Evolutionary conservation across 1,140 invertebrate genomes (phyloP).

Genomic region (Tachypleus tridentatus): DNA sequence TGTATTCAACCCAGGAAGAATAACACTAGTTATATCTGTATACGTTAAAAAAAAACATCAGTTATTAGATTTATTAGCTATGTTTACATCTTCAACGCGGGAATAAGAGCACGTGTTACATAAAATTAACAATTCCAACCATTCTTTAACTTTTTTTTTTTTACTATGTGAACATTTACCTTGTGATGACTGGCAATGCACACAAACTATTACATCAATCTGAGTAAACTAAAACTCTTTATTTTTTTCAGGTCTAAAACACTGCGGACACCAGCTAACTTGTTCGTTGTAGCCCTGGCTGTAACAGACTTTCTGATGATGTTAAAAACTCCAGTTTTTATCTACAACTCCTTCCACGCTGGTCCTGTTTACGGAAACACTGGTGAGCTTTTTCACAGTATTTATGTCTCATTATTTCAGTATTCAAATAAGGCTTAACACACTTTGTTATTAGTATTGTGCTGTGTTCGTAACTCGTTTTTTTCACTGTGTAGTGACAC

Average conservation of each 20-base stretch:
- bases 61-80: background rate
- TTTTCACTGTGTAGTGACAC: too few species aligned
- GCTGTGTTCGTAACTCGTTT: too few species aligned
- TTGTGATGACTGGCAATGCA: too few species aligned
- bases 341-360: conserved; percentile 67
- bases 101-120: too few species aligned
- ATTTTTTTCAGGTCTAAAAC: conserved; percentile 54
- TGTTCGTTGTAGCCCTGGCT: conserved; percentile 76
- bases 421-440: too few species aligned
- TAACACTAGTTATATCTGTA: background rate
- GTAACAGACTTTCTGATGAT: conserved; percentile 79
- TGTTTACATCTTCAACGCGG: background rate
- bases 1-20: too few species aligned
- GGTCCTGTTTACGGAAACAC: conserved; percentile 49
- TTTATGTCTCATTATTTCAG: too few species aligned
- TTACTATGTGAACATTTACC: conserved; percentile 1
- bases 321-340: conserved; percentile 71
- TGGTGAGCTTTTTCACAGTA: conserved; percentile 6
- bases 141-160: background rate
- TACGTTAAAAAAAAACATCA: conserved; percentile 1
- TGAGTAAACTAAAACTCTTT: too few species aligned
- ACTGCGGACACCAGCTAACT: conserved; percentile 74
- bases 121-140: background rate
- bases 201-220: too few species aligned
- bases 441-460: too few species aligned